These are phyloP conservation scores for Pomatorhinus ruficollis DNA, from an alignment of 2,113 vertebrate species.

Conservation along the genomic window DNA sequence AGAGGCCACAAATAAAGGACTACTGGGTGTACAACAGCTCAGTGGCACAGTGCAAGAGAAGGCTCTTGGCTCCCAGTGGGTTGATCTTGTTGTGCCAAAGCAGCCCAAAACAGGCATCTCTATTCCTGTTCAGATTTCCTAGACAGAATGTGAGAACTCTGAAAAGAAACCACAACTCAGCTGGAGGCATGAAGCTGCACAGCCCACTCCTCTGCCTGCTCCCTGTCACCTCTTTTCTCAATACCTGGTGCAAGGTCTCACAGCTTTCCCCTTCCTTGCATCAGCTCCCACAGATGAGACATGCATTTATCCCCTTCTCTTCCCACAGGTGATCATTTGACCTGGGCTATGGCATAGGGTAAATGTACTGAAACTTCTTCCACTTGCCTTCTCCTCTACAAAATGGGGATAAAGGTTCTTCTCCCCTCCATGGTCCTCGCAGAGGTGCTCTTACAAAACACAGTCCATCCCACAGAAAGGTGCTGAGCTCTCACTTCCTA, in stretches of 20 bases:
- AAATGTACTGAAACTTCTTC: not conserved
- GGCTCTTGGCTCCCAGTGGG: not conserved
- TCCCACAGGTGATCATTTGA: not conserved
- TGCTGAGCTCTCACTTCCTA: not conserved
- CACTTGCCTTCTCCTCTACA: not conserved
- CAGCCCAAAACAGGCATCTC: not conserved
- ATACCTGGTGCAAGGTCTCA: not conserved
- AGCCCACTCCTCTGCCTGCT: not conserved
- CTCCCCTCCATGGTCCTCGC: accelerated
- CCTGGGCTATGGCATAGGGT: not conserved
- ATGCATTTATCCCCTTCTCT: not conserved
- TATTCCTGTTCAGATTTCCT: not conserved
- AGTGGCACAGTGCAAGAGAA: not conserved
- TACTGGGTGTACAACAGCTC: too few species aligned
- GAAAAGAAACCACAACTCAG: not conserved
- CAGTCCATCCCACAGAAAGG: not conserved
- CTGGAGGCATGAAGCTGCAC: not conserved
- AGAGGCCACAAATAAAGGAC: not conserved
- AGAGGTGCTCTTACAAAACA: not conserved
- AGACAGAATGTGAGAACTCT: not conserved
- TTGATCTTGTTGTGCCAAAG: not conserved
- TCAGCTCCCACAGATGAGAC: not conserved
- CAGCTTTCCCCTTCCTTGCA: not conserved
- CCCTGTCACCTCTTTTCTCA: not conserved
- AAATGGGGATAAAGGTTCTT: not conserved